These are phyloP conservation scores for Ophion obscuratus DNA, from an alignment of 2,888 invertebrate species.

Conservation along the genomic window DNA sequence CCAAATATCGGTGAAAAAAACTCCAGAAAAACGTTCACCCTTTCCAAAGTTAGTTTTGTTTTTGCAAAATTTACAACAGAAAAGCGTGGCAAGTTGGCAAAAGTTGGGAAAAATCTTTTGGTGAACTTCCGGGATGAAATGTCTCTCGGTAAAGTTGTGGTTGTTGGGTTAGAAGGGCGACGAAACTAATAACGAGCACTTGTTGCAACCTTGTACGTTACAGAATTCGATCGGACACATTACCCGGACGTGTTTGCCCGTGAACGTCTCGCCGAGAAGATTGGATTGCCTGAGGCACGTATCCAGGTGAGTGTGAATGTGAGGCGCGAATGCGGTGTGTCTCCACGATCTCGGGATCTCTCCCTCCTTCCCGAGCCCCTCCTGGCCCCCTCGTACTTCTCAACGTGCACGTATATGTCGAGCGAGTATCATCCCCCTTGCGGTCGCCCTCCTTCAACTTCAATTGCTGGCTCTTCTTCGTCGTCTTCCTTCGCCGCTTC, in stretches of 20 bases:
- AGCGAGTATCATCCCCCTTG: constrained; percentile 32
- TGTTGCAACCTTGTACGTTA: constrained; percentile 80
- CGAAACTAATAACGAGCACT: constrained; percentile 66
- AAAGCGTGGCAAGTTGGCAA: too few species aligned
- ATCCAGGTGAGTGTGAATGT: constrained; percentile 95
- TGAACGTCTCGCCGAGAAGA: constrained; percentile 97
- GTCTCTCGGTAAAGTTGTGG: not conserved
- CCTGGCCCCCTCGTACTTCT: constrained; percentile 55
- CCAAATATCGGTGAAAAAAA: too few species aligned
- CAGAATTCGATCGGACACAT: constrained; percentile 98
- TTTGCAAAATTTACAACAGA: too few species aligned
- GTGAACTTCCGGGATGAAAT: not conserved
- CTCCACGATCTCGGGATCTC: constrained; percentile 64
- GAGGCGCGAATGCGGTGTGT: constrained; percentile 70
- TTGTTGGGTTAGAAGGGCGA: not conserved
- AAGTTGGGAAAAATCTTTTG: too few species aligned
- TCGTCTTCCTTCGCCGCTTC: constrained; percentile 23
- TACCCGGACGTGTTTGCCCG: constrained; percentile 99
- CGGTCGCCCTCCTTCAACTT: constrained; percentile 47
- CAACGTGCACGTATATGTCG: constrained; percentile 52
- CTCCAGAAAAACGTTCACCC: too few species aligned
- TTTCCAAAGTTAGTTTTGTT: too few species aligned
- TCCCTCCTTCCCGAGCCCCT: constrained; percentile 65
- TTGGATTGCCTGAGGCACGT: constrained; percentile 99
- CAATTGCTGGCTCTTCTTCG: constrained; percentile 23